Percentiles rank a stretch among this genome's conserved stretches.
phyloP scores from a whole-genome alignment of 2,888 invertebrate genomes.

The Melinopterus prodromus region DNA sequence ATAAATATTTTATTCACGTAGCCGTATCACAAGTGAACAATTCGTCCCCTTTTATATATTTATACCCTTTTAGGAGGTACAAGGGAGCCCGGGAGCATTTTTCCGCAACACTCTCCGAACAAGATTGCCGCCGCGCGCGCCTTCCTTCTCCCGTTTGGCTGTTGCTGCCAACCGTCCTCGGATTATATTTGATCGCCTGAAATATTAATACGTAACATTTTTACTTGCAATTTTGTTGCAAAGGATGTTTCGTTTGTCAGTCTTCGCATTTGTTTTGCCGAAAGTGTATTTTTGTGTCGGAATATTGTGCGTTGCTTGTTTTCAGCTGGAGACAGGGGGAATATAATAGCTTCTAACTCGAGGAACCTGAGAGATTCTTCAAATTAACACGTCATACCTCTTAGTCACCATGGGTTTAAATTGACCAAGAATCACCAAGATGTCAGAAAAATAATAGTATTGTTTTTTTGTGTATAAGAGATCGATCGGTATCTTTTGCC shows the following conservation, averaged over 20 bases:
- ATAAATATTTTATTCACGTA: slow-evolving; percentile 22
- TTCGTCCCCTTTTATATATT: slow-evolving; percentile 22
- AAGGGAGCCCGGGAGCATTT: background rate
- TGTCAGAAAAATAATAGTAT: too few relatives aligned
- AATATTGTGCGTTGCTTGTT: slow-evolving; percentile 6
- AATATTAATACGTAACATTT: background rate
- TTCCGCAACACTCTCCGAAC: background rate
- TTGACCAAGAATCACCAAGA: too few relatives aligned
- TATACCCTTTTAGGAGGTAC: slow-evolving; percentile 9
- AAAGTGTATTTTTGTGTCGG: background rate
- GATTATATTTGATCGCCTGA: slow-evolving; percentile 4
- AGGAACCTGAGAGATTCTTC: background rate
- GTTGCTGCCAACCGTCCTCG: background rate
- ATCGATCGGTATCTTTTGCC: too few relatives aligned
- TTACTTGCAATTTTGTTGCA: background rate
- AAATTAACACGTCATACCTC: too few relatives aligned
- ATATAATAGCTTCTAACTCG: slow-evolving; percentile 7
- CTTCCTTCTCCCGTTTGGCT: background rate
- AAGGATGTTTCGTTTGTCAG: background rate
- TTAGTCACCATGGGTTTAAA: too few relatives aligned
- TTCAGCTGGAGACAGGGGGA: slow-evolving; percentile 1
- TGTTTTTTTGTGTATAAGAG: too few relatives aligned
- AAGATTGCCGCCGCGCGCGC: too few relatives aligned
- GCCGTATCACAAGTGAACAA: slow-evolving; percentile 14
- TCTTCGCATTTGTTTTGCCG: background rate